Evolutionary conservation across 1,140 invertebrate species (phyloP).

Genomic region (Pantala flavescens): DNA sequence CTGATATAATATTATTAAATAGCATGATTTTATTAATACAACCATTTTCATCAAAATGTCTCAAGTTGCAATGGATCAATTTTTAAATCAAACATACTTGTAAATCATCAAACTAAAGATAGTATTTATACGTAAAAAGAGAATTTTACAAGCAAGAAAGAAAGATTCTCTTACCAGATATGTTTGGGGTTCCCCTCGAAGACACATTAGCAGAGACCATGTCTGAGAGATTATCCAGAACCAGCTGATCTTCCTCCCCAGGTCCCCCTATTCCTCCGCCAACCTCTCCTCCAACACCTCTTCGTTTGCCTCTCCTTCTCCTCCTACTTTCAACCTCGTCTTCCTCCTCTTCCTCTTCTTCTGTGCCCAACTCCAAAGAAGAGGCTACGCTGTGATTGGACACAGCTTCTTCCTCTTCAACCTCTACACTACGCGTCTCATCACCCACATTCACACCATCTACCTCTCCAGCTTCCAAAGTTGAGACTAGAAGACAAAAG

Average conservation of each 20-base stretch:
- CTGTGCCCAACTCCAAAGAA: conserved; percentile 70
- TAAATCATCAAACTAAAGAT: no score
- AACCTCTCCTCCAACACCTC: not conserved
- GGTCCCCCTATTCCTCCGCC: not conserved
- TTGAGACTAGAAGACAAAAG: not conserved
- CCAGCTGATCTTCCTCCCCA: conserved; percentile 47
- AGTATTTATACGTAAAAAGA: no score
- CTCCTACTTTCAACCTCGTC: not conserved
- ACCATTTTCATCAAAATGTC: no score
- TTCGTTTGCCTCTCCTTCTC: not conserved
- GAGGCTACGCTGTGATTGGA: conserved; percentile 92
- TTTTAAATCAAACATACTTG: no score
- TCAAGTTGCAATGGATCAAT: no score
- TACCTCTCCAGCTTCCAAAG: not conserved
- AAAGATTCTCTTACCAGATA: conserved; percentile 55
- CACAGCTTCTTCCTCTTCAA: conserved; percentile 87
- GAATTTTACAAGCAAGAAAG: no score
- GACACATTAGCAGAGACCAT: conserved; percentile 89
- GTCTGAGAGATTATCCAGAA: conserved; percentile 84
- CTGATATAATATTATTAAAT: no score
- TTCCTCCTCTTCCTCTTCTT: conserved; percentile 55
- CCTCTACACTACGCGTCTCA: conserved; percentile 60
- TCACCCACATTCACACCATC: not conserved
- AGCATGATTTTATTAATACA: no score
- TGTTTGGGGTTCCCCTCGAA: conserved; percentile 76